Conservation (phyloP, 1,140 invertebrate species). For the Cyrtorhinus lividipennis region DNA sequence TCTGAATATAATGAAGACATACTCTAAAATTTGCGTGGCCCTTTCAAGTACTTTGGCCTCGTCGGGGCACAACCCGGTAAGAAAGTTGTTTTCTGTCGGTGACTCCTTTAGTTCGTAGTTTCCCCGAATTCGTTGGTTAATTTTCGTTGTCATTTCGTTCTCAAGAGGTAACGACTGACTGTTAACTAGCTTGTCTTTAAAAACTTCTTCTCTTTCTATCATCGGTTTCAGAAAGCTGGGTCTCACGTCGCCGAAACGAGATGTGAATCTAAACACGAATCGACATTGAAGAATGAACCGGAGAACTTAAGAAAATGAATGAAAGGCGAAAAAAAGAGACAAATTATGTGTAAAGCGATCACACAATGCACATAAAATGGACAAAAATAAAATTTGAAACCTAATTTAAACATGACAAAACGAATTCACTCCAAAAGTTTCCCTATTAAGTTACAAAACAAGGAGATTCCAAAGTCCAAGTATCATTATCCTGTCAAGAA, state of each 20-base stretch:
- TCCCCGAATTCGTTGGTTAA: conserved; percentile 25
- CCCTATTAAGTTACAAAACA: too few relatives aligned
- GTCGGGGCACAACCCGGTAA: conserved; percentile 34
- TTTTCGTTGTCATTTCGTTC: conserved; percentile 4
- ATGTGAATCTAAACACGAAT: conserved; percentile 19
- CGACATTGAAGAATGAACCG: background rate
- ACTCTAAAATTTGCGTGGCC: conserved; percentile 72
- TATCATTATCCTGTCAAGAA: too few relatives aligned
- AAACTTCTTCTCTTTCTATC: conserved; percentile 11
- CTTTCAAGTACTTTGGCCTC: conserved; percentile 63
- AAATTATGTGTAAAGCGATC: too few relatives aligned
- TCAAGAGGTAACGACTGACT: background rate
- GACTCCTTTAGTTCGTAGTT: background rate
- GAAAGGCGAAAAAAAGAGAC: too few relatives aligned
- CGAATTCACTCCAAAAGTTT: too few relatives aligned
- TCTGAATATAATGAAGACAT: conserved; percentile 33
- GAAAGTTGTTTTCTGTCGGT: conserved; percentile 19
- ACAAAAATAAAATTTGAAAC: too few relatives aligned
- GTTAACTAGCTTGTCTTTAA: conserved; percentile 5
- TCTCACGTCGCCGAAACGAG: conserved; percentile 14
- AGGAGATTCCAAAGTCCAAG: too few relatives aligned
- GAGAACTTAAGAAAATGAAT: background rate
- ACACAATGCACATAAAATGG: too few relatives aligned
- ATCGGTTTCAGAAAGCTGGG: conserved; percentile 2
- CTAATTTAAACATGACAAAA: too few relatives aligned